Base-by-base conservation (phyloP, 23 tunicate species). In the Clavelina lepadiformis region DNA sequence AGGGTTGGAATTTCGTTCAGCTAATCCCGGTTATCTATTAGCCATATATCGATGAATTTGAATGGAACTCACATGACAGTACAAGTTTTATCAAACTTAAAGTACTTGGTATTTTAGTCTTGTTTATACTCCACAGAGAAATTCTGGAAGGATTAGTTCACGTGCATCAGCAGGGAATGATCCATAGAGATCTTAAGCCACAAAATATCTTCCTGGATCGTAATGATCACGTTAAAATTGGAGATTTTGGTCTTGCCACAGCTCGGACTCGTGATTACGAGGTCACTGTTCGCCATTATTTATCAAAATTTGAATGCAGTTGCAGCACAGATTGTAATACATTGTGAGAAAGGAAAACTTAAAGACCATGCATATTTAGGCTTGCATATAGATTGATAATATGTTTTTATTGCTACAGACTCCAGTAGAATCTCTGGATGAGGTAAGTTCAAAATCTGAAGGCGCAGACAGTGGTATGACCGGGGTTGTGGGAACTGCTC, bases 211-310 rank as follows among this genome's bases (percentile, higher is more conserved):
- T 89, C 68, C 83, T 89, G 33, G 88, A 81, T 56, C 51, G 72
- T 25, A 46, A 81, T 44, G 86, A 81, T 63, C 97, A 81, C 73
- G 80, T 89, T 20, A 89, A 89, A 35, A 89, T 89, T 62, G 97
- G 97, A 0, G 97, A 89, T 63, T 89, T 89, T 69, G 97, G 97
- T 6, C 68, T 89, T 3, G 97, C 97, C 6, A 77, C 97, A 7
- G 38, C 86, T 2, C 73, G 63, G 4, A 26, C 73, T n/a, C n/a
- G n/a, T n/a, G n/a, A n/a, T n/a, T n/a, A n/a, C n/a, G n/a, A n/a
- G n/a, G n/a, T 29, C 44, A 18, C 26, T 51, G 49, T 44, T 18
- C 13, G 50, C 15, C 18, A 18, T 11, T 18, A 11, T 11, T 11
- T 18, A 11, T 44, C 50, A 44, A 44, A 44, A 18, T 44, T 11